Percentiles rank a stretch among this genome's conserved stretches.
These are phyloP conservation scores for Xylocampa areola DNA, from an alignment of 2,888 invertebrate genomes.

Conservation along the genomic window DNA sequence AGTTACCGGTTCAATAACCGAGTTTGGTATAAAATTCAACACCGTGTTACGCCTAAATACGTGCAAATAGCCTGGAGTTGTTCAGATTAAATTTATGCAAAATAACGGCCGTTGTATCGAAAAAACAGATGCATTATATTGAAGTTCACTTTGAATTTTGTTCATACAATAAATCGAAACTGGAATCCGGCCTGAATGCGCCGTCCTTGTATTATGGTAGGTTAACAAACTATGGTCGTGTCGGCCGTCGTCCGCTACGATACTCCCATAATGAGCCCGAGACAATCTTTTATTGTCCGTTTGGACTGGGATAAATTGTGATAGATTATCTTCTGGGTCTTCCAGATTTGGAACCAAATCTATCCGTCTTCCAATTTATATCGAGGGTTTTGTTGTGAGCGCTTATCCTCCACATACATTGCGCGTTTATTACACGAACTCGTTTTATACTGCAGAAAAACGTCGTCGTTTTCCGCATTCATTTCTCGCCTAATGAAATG, in stretches of 20 bases:
- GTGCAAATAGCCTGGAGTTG: neutral
- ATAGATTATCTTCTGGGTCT: slow-evolving; percentile 79
- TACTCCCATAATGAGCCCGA: slow-evolving; percentile 78
- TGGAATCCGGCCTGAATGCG: slow-evolving; percentile 1
- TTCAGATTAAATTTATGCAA: neutral
- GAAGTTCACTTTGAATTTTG: slow-evolving; percentile 3
- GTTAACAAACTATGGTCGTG: slow-evolving; percentile 73
- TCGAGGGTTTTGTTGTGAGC: slow-evolving; percentile 57
- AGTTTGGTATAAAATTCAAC: neutral
- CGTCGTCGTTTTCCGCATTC: slow-evolving; percentile 78
- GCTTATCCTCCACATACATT: slow-evolving; percentile 66
- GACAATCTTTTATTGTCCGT: slow-evolving; percentile 84
- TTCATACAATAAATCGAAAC: slow-evolving; percentile 10
- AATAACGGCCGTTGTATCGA: slow-evolving; percentile 15
- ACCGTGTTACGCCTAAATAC: slow-evolving; percentile 16
- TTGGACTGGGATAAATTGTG: slow-evolving; percentile 85
- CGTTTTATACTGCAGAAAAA: slow-evolving; percentile 70
- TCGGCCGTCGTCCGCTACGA: slow-evolving; percentile 61
- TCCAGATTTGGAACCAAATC: slow-evolving; percentile 76
- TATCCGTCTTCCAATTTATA: slow-evolving; percentile 77
- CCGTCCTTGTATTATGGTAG: slow-evolving; percentile 63
- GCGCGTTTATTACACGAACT: slow-evolving; percentile 64
- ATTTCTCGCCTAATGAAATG: slow-evolving; percentile 83
- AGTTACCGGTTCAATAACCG: neutral
- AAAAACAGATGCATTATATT: slow-evolving; percentile 16